Conservation (phyloP, 1,140 invertebrate genomes). For the Batillaria attramentaria region DNA sequence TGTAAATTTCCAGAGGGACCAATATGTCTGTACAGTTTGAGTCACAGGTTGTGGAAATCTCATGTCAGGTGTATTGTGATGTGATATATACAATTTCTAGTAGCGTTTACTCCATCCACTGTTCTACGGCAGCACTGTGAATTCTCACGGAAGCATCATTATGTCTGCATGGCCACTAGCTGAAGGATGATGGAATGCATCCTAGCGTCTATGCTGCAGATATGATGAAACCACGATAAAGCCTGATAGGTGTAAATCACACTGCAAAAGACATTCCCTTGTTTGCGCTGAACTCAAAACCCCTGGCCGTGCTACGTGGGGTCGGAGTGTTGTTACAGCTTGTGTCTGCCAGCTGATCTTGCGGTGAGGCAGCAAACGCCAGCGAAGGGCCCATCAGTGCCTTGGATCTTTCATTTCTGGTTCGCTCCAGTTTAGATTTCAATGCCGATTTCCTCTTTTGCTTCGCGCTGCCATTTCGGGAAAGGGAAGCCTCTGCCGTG, state of each 20-base stretch:
- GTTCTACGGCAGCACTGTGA: background rate
- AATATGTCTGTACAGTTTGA: background rate
- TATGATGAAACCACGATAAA: too few relatives aligned
- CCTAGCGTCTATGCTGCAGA: too few relatives aligned
- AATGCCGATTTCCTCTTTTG: constrained; percentile 9
- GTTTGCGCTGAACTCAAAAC: background rate
- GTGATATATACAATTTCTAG: too few relatives aligned
- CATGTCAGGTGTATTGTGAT: background rate
- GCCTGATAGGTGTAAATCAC: too few relatives aligned
- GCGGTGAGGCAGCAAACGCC: background rate
- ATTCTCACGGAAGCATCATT: too few relatives aligned
- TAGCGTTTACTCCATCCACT: too few relatives aligned
- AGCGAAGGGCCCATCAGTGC: constrained; percentile 11
- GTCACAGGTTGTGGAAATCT: background rate
- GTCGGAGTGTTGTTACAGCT: background rate
- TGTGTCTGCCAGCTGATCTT: constrained; percentile 1
- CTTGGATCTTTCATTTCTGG: background rate
- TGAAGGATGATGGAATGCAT: too few relatives aligned
- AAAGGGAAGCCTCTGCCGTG: background rate
- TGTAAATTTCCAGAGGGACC: background rate
- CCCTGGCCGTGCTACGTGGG: background rate
- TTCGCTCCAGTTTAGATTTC: constrained; percentile 6
- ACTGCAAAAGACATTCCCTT: constrained; percentile 16
- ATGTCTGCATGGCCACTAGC: too few relatives aligned
- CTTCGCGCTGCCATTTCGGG: background rate